Evolutionary conservation across 2,888 invertebrate genomes (phyloP).

Genomic region (Heliconius ethilla): DNA sequence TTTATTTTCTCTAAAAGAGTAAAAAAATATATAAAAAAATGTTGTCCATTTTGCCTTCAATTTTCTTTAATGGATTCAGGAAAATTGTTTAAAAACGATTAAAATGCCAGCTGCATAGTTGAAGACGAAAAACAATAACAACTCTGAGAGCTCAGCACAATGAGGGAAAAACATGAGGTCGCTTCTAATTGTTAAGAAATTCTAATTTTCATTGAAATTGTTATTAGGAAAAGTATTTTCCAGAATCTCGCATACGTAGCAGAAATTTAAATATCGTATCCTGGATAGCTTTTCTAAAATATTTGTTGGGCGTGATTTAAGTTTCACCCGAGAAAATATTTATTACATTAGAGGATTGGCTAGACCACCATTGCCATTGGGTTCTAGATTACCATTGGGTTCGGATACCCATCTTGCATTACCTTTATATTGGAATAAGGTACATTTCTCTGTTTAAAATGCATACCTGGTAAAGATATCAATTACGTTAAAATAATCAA

Average conservation of each 20-base stretch:
- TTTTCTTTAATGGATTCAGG: not conserved
- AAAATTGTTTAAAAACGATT: constrained; percentile 18
- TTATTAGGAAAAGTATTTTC: not conserved
- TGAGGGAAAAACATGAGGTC: constrained; percentile 23
- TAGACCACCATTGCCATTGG: too few species aligned
- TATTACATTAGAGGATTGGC: not conserved
- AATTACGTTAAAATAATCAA: too few species aligned
- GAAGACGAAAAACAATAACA: constrained; percentile 27
- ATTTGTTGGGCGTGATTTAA: not conserved
- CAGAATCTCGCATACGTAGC: not conserved
- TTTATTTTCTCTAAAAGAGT: not conserved
- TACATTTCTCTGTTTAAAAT: not conserved
- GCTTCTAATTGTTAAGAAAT: constrained; percentile 28
- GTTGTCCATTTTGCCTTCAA: not conserved
- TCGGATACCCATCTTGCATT: not conserved
- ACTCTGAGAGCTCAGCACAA: constrained; percentile 19
- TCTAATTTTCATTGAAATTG: constrained; percentile 18
- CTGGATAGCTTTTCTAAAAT: not conserved
- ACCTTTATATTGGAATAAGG: not conserved
- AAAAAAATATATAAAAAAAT: not conserved
- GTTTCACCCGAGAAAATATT: not conserved
- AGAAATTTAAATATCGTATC: not conserved
- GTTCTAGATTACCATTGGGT: not conserved
- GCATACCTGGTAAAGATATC: not conserved
- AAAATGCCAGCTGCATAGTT: constrained; percentile 22